These are phyloP conservation scores for Cladorhizidae sp. DNA, from an alignment of 37 sponge, comb jelly and placozoan genomes.

Conservation along the genomic window DNA sequence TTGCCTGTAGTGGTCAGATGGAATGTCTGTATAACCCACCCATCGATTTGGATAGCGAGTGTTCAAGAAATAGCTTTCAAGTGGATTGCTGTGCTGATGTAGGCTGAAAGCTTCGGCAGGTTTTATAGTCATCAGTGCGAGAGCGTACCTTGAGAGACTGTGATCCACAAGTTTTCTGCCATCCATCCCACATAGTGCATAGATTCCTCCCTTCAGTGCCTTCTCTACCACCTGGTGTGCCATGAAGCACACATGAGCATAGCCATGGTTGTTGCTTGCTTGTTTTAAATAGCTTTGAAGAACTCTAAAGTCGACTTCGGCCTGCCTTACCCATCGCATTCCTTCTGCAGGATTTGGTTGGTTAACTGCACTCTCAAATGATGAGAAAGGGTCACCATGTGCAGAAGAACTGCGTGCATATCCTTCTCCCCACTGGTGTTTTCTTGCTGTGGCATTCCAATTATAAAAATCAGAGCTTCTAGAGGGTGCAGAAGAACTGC, in stretches of 20 bases:
- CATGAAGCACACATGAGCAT: slow-evolving; percentile 58
- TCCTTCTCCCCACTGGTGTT: neutral
- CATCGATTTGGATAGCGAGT: slow-evolving; percentile 51
- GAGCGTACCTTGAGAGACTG: slow-evolving; percentile 24
- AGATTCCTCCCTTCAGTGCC: slow-evolving; percentile 65
- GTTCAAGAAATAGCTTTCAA: slow-evolving; percentile 45
- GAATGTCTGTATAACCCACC: neutral
- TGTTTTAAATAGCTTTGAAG: neutral
- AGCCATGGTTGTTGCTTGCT: neutral
- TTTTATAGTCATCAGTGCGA: slow-evolving; percentile 10
- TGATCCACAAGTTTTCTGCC: slow-evolving; percentile 15
- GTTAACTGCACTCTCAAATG: neutral
- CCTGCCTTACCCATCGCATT: slow-evolving; percentile 53
- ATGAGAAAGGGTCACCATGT: neutral
- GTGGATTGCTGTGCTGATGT: neutral
- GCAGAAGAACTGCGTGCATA: neutral
- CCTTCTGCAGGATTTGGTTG: slow-evolving; percentile 10
- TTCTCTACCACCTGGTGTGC: slow-evolving; percentile 75
- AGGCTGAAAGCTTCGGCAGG: neutral
- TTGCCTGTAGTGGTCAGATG: slow-evolving; percentile 9
- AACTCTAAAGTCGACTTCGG: slow-evolving; percentile 22
- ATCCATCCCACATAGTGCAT: slow-evolving; percentile 47
- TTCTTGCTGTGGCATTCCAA: neutral
- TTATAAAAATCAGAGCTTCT: neutral
- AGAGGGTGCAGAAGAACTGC: no score